Percentiles rank a stretch among this genome's conserved stretches.
Conservation (phyloP, 2,797 vertebrate genomes). For the Lutjanus campechanus region DNA sequence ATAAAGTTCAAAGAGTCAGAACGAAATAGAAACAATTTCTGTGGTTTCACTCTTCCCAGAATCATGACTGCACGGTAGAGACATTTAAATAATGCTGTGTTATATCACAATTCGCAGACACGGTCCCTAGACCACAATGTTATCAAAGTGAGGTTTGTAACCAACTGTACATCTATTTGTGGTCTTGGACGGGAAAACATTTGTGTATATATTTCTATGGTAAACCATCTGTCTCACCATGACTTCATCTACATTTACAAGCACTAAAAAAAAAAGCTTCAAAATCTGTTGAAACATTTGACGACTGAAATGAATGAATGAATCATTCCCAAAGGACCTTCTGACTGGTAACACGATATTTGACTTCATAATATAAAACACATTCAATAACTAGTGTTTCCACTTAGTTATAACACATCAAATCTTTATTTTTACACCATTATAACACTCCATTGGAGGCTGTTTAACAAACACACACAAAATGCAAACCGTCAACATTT, state of each 20-base stretch:
- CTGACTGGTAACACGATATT: neutral
- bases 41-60: neutral
- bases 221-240: neutral
- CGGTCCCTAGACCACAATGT: neutral
- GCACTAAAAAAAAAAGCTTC: no score
- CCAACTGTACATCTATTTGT: neutral
- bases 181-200: neutral
- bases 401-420: slow-evolving; percentile 55
- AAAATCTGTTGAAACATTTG: no score
- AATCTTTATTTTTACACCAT: slow-evolving; percentile 78
- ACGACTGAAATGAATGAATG: neutral
- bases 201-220: neutral
- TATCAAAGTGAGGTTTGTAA: neutral
- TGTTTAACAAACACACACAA: slow-evolving; percentile 72
- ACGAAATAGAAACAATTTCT: slow-evolving; percentile 2
- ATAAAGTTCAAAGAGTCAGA: neutral
- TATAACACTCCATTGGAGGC: slow-evolving; percentile 68
- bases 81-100: neutral
- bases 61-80: neutral
- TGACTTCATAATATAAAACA: neutral
- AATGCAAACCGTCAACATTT: slow-evolving; percentile 57
- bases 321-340: neutral
- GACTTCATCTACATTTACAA: neutral
- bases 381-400: neutral
- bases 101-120: neutral